Percentiles rank a stretch among this genome's conserved stretches.
Conservation (phyloP, 2,113 vertebrate species). For the Bostrychus sinensis region DNA sequence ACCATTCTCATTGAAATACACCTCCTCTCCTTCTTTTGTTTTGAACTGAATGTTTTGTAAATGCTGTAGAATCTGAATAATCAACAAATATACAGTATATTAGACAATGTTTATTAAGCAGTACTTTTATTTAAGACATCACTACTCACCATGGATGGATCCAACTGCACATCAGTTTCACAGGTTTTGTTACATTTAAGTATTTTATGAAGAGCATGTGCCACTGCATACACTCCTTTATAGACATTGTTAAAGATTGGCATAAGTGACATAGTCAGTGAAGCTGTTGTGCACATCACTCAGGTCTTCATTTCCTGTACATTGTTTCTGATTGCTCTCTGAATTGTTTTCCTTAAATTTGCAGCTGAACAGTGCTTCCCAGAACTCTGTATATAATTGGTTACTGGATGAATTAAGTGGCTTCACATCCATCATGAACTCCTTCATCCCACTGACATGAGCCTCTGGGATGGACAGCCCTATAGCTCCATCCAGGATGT, state of each 20-base stretch:
- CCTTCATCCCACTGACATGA: conserved; percentile 63
- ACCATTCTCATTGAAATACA: conserved; percentile 73
- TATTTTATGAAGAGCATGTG: conserved; percentile 69
- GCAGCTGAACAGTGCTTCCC: conserved; percentile 71
- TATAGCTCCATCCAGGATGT: conserved; percentile 72
- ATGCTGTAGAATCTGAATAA: conserved; percentile 63
- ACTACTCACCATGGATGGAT: conserved; percentile 61
- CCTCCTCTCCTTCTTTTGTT: conserved; percentile 74
- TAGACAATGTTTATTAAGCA: not conserved
- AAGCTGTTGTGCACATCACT: conserved; percentile 67
- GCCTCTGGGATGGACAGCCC: conserved; percentile 75
- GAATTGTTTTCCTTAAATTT: conserved; percentile 47
- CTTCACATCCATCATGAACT: conserved; percentile 74
- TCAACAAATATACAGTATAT: not conserved
- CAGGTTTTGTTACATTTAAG: conserved; percentile 66
- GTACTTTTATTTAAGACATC: not conserved
- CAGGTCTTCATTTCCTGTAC: conserved; percentile 72
- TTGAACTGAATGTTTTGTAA: conserved; percentile 60
- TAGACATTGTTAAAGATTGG: conserved; percentile 76
- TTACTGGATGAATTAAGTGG: conserved; percentile 54
- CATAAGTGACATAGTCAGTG: conserved; percentile 77
- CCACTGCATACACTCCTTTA: conserved; percentile 76
- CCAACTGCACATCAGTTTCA: conserved; percentile 33
- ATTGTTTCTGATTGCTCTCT: conserved; percentile 23
- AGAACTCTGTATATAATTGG: conserved; percentile 69